A percentile compares a stretch with the other conserved stretches of the same genome.
These are phyloP conservation scores for Lapara coniferarum DNA, from an alignment of 2,888 invertebrate genomes.

Conservation along the genomic window DNA sequence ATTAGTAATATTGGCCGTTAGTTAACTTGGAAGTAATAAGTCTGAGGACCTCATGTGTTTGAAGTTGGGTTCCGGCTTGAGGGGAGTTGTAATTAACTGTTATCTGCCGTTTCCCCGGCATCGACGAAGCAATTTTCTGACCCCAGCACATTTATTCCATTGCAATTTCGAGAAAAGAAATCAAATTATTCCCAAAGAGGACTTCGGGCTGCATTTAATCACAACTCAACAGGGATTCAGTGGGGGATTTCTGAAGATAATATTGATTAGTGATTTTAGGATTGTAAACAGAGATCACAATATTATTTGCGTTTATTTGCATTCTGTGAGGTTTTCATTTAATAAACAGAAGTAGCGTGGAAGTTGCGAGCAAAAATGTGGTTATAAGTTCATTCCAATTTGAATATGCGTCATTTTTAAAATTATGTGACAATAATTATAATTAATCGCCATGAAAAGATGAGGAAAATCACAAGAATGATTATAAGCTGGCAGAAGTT, in stretches of 20 bases:
- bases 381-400: no score
- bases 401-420: no score
- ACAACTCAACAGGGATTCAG: conserved; percentile 20
- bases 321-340: neutral
- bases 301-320: neutral
- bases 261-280: neutral
- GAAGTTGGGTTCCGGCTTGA: neutral
- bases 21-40: conserved; percentile 9
- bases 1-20: neutral
- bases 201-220: conserved; percentile 25
- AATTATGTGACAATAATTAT: no score
- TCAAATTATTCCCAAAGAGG: conserved; percentile 25
- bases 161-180: conserved; percentile 27
- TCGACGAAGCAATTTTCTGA: conserved; percentile 27
- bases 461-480: neutral
- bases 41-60: neutral
- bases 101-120: conserved; percentile 22
- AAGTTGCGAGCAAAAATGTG: no score
- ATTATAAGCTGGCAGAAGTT: neutral
- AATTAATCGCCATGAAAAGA: no score
- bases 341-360: no score
- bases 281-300: neutral
- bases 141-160: conserved; percentile 28
- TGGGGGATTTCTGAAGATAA: neutral
- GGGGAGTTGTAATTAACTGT: conserved; percentile 23